A percentile compares a stretch with the other conserved stretches of the same genome.
Conservation (phyloP, 2,797 vertebrate genomes). For the Numenius phaeopus region DNA sequence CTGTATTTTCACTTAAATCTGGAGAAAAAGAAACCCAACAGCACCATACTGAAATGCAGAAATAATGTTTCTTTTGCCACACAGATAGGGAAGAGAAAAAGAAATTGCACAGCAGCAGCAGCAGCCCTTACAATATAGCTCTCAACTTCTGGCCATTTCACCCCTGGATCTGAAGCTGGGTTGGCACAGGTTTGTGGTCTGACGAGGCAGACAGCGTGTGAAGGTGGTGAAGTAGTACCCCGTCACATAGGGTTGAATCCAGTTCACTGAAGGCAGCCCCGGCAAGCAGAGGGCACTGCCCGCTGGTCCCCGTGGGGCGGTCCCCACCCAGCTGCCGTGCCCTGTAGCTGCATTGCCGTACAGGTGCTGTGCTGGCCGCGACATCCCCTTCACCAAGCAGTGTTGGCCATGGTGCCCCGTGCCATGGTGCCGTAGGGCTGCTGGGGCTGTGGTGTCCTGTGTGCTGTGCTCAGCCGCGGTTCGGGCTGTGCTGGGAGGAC, state of each 20-base stretch:
- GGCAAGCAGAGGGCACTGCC: background rate
- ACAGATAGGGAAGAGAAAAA: slow-evolving; percentile 19
- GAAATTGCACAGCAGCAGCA: background rate
- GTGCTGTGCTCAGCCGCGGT: fast-evolving
- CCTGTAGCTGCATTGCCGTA: fast-evolving
- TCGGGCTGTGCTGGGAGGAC: fast-evolving
- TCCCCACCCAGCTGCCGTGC: background rate
- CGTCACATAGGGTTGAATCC: fast-evolving
- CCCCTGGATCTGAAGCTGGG: background rate
- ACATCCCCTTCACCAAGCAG: background rate
- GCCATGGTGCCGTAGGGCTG: fast-evolving
- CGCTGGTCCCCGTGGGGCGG: fast-evolving
- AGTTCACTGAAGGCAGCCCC: background rate
- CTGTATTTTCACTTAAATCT: slow-evolving; percentile 75
- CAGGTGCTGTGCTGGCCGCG: background rate
- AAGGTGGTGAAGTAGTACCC: background rate
- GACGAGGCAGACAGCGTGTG: background rate
- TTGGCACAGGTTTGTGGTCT: background rate
- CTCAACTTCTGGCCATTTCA: background rate
- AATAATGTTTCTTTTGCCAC: slow-evolving; percentile 13
- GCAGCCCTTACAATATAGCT: background rate
- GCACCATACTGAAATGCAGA: slow-evolving; percentile 74
- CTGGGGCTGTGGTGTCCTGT: fast-evolving
- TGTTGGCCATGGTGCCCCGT: fast-evolving
- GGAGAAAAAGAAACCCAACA: slow-evolving; percentile 67